A percentile compares a stretch with the other conserved stretches of the same genome.
Conservation (phyloP, 2,888 invertebrate species). For the Gisinianus flammeolus region DNA sequence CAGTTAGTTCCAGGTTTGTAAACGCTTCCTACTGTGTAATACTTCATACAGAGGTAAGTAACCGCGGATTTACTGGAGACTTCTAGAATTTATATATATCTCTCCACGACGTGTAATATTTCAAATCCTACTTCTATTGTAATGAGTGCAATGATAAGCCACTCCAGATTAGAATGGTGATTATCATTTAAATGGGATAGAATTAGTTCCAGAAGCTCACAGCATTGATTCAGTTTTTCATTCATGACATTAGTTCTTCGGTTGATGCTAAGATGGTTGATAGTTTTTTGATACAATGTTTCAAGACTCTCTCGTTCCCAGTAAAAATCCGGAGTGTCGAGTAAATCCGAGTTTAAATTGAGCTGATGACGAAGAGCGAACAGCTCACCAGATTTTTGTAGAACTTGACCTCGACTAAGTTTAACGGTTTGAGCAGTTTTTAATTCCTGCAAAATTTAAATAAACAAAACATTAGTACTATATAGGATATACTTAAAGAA, state of each 20-base stretch:
- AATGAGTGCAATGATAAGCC: constrained; percentile 96
- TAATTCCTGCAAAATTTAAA: constrained; percentile 66
- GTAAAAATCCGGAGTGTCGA: constrained; percentile 97
- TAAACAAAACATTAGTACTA: background rate
- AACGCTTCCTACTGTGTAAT: too few species aligned
- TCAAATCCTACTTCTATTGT: constrained; percentile 81
- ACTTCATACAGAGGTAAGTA: too few species aligned
- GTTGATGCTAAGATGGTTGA: constrained; percentile 81
- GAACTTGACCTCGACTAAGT: constrained; percentile 73
- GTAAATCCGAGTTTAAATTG: constrained; percentile 89
- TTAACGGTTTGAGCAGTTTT: constrained; percentile 75
- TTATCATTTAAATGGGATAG: constrained; percentile 88
- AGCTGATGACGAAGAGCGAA: constrained; percentile 87
- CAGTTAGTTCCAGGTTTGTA: too few species aligned
- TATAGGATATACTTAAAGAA: too few species aligned
- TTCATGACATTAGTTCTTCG: constrained; percentile 92
- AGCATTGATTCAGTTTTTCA: constrained; percentile 92
- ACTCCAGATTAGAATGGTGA: constrained; percentile 91
- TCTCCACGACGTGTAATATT: background rate
- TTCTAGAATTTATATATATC: background rate
- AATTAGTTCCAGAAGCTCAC: constrained; percentile 86
- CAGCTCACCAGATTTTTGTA: constrained; percentile 83
- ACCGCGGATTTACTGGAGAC: too few species aligned
- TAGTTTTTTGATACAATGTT: constrained; percentile 79
- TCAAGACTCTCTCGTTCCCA: constrained; percentile 95